Base-by-base conservation (phyloP, 1,140 invertebrate species). In the Lysiphlebus fabarum region DNA sequence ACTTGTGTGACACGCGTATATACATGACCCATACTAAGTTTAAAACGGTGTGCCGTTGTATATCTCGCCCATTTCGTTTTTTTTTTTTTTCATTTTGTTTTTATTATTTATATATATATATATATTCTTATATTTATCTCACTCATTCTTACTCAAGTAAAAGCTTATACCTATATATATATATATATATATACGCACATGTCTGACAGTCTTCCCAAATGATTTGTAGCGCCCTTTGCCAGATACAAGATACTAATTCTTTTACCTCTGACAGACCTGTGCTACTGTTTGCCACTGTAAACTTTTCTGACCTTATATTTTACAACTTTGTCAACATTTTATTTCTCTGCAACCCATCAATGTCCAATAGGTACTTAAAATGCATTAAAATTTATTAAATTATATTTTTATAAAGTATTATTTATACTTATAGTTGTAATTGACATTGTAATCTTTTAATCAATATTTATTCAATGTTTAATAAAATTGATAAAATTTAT, bases 241-340 rank as follows among this genome's bases (percentile, higher is more conserved):
- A 57, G 67, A 65, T 65, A 67, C 59, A 62, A 64, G 62, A 64
- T 64, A 67, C 65, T 67, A 67, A 65, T 67, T 67, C 67, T 68
- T 65, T 60, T 40, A 58, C 51, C n/a, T 56, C 63, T 65, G 66
- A 63, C 65, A 66, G 66, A 63, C 59, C 43, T 58, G 45, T 43
- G 67, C 67, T 68, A 68, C 67, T 59, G 65, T 58, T 65, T 62
- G 61, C 64, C 56, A 62, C 64, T 56, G 62, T 43, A 45, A 33
- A 55, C 56, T 62, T 51, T 36, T 34, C 34, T 51, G 38, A 37
- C 47, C 47, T 7, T 7, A 33, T n/a, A 34, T n/a, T 38, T 12
- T 51, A 38, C 33, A 11, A 53, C 9, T 42, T 14, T 54, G 49
- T 55, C 33, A 38, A 47, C 7, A 8, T 47, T 47, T 47, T 6